Conservation (phyloP, 2,797 vertebrate genomes). For the Passerculus sandwichensis region DNA sequence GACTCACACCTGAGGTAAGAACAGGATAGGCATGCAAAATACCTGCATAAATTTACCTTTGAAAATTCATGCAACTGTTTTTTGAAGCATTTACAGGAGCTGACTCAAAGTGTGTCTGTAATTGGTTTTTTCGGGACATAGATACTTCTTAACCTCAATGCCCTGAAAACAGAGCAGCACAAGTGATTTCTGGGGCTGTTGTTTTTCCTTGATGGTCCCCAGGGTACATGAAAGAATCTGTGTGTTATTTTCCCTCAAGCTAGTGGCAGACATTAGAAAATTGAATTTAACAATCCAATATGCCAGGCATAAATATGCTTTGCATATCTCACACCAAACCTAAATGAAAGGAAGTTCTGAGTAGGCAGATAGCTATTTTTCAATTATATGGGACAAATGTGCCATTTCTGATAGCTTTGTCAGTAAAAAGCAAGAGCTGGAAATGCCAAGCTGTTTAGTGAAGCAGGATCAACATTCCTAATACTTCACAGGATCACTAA, state of each 20-base stretch:
- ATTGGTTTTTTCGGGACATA: not conserved
- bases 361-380: conserved; percentile 69
- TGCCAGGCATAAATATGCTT: conserved; percentile 57
- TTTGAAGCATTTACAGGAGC: conserved; percentile 19
- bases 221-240: conserved; percentile 27
- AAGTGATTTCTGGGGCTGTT: conserved; percentile 28
- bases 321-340: conserved; percentile 54
- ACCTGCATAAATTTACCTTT: not conserved
- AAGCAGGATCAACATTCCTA: conserved; percentile 60
- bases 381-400: conserved; percentile 67
- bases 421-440: conserved; percentile 49
- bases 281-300: conserved; percentile 51
- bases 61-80: not conserved
- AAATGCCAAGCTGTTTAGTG: conserved; percentile 43
- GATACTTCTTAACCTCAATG: not conserved
- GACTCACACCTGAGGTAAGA: not conserved
- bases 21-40: not conserved
- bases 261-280: conserved; percentile 55
- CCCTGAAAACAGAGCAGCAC: conserved; percentile 17
- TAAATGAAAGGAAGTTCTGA: conserved; percentile 70
- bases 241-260: not conserved
- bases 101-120: not conserved
- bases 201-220: conserved; percentile 16
- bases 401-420: conserved; percentile 66
- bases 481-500: conserved; percentile 25